Percentiles rank a stretch among this genome's conserved stretches.
Conservation (phyloP, 37 sponge, comb jelly and placozoan species). For the Bolinopsis microptera region DNA sequence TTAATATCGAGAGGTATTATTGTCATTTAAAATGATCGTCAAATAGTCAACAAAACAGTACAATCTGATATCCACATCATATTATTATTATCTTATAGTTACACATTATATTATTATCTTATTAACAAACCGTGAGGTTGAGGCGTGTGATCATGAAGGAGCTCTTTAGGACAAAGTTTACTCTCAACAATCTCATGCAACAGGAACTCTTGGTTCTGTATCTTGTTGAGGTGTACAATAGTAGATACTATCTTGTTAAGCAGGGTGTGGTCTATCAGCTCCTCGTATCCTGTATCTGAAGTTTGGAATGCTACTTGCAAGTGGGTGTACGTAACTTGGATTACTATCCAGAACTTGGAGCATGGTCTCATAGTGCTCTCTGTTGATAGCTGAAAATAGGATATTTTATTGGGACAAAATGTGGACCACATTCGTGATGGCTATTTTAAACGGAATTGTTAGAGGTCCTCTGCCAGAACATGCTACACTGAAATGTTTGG, state of each 20-base stretch:
- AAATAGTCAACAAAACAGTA: too few relatives aligned
- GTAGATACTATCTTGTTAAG: background rate
- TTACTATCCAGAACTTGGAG: conserved; percentile 49
- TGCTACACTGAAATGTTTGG: too few relatives aligned
- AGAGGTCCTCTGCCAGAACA: too few relatives aligned
- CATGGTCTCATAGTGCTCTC: conserved; percentile 27
- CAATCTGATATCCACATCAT: too few relatives aligned
- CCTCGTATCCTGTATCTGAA: background rate
- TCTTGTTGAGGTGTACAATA: conserved; percentile 7
- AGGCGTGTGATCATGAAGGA: background rate
- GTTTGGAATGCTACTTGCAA: conserved; percentile 55
- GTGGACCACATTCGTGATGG: too few relatives aligned
- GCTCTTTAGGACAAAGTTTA: conserved; percentile 25
- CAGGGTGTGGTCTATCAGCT: background rate
- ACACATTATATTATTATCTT: too few relatives aligned
- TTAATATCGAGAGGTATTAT: too few relatives aligned
- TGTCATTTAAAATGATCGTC: too few relatives aligned
- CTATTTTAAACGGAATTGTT: too few relatives aligned
- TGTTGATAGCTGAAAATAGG: background rate
- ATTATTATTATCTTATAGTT: too few relatives aligned
- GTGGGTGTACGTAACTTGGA: background rate
- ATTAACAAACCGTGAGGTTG: conserved; percentile 33
- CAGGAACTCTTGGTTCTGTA: conserved; percentile 47
- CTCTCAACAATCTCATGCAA: conserved; percentile 5
- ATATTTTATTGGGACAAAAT: too few relatives aligned